Conservation (phyloP, 2,113 vertebrate species). For the Ranitomeya imitator region DNA sequence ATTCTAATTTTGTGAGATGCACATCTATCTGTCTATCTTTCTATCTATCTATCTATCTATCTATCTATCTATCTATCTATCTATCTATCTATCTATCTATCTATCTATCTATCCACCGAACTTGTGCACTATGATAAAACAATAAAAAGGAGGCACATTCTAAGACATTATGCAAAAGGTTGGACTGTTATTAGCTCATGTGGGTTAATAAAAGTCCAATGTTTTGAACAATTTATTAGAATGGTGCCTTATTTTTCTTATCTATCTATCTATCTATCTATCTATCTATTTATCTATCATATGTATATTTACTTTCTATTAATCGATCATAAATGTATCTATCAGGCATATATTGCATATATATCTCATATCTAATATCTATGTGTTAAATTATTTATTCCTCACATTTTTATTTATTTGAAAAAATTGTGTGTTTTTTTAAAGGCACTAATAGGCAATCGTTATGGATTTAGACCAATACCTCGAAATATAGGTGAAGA, state of each 20-base stretch:
- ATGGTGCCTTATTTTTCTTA: too few relatives aligned
- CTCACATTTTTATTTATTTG: neutral
- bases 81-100: neutral
- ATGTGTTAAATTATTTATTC: neutral
- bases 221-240: too few relatives aligned
- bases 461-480: conserved; percentile 70
- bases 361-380: neutral
- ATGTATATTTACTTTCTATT: neutral
- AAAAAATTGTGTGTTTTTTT: neutral
- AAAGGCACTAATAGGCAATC: conserved; percentile 80
- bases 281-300: neutral
- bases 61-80: too few relatives aligned
- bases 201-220: too few relatives aligned
- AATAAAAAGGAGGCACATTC: too few relatives aligned
- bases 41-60: too few relatives aligned
- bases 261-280: too few relatives aligned
- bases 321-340: neutral
- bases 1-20: too few relatives aligned
- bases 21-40: too few relatives aligned
- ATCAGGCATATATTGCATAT: neutral
- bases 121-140: too few relatives aligned
- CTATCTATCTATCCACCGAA: neutral
- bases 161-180: too few relatives aligned
- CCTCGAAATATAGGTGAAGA: conserved; percentile 70
- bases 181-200: too few relatives aligned